Evolutionary conservation across 2,113 vertebrate genomes (phyloP), one percentile per base, ranked within the genome.

Genomic region (Tachysurus vachellii): DNA sequence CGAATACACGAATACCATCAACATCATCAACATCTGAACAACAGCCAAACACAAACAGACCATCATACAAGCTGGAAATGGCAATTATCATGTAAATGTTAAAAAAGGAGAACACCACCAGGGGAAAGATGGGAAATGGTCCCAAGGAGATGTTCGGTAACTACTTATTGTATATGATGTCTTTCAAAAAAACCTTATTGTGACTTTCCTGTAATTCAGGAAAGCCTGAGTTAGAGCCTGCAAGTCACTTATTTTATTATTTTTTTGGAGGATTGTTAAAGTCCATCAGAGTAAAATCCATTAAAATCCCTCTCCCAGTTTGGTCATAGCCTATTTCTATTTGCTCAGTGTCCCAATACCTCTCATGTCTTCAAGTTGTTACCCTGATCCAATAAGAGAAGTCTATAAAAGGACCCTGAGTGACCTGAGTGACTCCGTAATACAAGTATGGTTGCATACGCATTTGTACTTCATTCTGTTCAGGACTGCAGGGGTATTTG

Each of bases 51-150:
- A 79, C 80, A 68, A 83, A 61, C 50, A 84, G 87, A 83, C 77
- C 82, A 87, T 84, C 68, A 61, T 87, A 80, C 36, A 88, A 79
- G 79, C 84, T 91, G 88, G 85, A 85, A 79, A 83, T 57, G 56
- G 57, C 59, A 75, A 87, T 91, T 85, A 82, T 83, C 87, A 90
- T 92, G 90, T 84, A 82, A 85, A 87, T 75, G 47, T 84, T 36
- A 36, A 36, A 92, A 71, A 89, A 89, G 80, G 83, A 85, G 73
- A 54, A 88, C 81, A 10, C 42, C 61, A 66, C 50, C 42, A 31
- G 5, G 5, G 4, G n/a, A 31, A 70, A 31, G 26, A 66, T 0
- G n/a, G 81, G 62, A 83, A 68, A 50, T 23, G 3, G 17, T 19
- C 64, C 16, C 28, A 80, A 28, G 77, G 31, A 80, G 36, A 59